These are phyloP conservation scores for Plebejus anna DNA, from an alignment of 2,888 invertebrate genomes.

Conservation along the genomic window DNA sequence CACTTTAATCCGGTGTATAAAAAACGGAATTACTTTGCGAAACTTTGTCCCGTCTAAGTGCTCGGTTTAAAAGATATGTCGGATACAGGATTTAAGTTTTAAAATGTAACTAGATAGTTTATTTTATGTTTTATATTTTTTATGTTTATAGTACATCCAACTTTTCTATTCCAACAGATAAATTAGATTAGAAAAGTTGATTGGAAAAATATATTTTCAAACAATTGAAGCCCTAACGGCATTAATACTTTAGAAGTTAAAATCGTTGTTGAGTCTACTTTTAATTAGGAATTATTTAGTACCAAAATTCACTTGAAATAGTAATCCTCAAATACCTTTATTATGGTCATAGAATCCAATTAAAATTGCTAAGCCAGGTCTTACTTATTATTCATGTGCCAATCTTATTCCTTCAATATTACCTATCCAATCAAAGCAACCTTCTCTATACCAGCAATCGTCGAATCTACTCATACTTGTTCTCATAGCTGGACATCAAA, in stretches of 20 bases:
- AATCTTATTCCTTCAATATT: not conserved
- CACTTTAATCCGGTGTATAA: conserved; percentile 61
- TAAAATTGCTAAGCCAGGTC: not conserved
- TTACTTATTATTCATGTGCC: not conserved
- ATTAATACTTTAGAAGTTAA: too few relatives aligned
- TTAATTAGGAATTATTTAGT: not conserved
- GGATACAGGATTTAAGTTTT: conserved; percentile 11
- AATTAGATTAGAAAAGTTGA: too few relatives aligned
- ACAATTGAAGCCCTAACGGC: too few relatives aligned
- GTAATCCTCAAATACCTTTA: too few relatives aligned
- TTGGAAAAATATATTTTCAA: too few relatives aligned
- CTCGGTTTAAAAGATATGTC: conserved; percentile 22
- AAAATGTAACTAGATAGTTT: conserved; percentile 17
- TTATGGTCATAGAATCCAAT: not conserved
- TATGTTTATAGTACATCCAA: not conserved
- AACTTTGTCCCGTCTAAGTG: conserved; percentile 32
- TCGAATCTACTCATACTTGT: conserved; percentile 23
- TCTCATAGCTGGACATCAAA: conserved; percentile 39
- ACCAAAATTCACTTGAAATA: not conserved
- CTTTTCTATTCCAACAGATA: too few relatives aligned
- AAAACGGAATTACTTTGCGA: conserved; percentile 49
- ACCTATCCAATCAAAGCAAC: not conserved
- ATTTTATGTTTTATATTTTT: not conserved
- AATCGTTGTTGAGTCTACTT: not conserved
- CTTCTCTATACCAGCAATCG: not conserved